Evolutionary conservation across 1,140 invertebrate genomes (phyloP).

Genomic region (Chironomus striatipennis): DNA sequence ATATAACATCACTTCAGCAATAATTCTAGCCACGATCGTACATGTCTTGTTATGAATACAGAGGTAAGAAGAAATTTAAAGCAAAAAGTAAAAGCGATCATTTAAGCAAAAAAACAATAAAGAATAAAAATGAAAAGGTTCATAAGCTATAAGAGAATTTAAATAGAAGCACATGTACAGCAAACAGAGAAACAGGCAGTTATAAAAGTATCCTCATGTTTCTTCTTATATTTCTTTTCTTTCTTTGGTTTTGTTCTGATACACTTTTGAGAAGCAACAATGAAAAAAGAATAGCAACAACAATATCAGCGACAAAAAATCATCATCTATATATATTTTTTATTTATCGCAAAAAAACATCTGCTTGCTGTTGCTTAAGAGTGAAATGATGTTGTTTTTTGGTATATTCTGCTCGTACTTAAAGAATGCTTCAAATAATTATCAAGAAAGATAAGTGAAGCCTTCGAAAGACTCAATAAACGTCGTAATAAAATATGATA

Average conservation of each 20-base stretch:
- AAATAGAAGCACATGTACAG: conserved; percentile 1
- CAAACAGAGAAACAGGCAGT: neutral
- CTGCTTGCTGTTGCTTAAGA: neutral
- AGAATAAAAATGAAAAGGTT: neutral
- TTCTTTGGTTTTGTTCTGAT: neutral
- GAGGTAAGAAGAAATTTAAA: neutral
- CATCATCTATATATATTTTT: neutral
- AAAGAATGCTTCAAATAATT: too few species aligned
- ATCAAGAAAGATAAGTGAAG: too few species aligned
- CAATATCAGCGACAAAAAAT: neutral
- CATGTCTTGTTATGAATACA: neutral
- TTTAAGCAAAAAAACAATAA: neutral
- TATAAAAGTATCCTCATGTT: conserved; percentile 14
- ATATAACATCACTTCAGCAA: neutral
- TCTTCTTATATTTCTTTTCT: neutral
- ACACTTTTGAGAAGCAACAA: neutral
- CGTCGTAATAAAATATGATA: too few species aligned
- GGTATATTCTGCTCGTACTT: too few species aligned
- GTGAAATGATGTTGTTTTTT: too few species aligned
- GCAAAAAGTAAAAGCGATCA: neutral
- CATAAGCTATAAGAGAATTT: neutral
- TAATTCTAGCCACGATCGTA: neutral
- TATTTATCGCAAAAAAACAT: conserved; percentile 11
- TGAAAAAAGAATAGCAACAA: neutral
- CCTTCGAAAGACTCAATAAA: too few species aligned